phyloP scores from a whole-genome alignment of 1,140 invertebrate species.

The Chironomus striatipennis region DNA sequence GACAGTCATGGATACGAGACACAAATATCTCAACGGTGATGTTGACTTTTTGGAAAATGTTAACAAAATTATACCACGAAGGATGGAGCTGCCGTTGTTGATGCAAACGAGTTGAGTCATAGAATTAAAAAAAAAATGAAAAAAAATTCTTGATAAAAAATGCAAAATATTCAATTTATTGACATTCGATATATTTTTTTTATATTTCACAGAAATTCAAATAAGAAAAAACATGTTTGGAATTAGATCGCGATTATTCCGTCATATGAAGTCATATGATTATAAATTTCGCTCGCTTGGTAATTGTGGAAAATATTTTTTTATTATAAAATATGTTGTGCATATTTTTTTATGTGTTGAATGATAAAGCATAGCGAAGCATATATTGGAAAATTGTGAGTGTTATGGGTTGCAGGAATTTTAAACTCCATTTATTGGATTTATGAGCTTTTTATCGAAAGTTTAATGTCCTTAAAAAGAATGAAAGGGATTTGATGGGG shows the following conservation, averaged over 20 bases:
- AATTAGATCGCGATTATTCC: background rate
- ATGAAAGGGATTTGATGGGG: no score
- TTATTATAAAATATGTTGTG: no score
- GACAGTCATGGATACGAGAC: background rate
- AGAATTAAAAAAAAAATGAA: background rate
- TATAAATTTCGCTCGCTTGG: conserved; percentile 15
- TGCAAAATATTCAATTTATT: background rate
- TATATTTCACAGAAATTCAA: conserved; percentile 3
- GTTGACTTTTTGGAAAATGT: background rate
- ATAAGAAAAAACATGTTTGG: background rate
- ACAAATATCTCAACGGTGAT: conserved; percentile 1
- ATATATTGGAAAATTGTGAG: background rate
- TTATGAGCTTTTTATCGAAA: no score
- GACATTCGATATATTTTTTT: background rate
- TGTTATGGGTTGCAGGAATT: background rate
- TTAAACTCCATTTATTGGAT: no score
- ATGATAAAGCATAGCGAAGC: background rate
- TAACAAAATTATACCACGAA: background rate
- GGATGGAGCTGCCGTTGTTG: background rate
- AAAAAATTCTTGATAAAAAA: background rate
- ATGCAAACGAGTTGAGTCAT: conserved; percentile 10
- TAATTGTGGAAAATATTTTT: background rate
- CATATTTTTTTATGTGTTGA: background rate
- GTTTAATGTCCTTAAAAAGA: no score
- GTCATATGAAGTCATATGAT: conserved; percentile 8